phyloP scores from a whole-genome alignment of 2,888 invertebrate genomes.

The Cloeon dipterum region DNA sequence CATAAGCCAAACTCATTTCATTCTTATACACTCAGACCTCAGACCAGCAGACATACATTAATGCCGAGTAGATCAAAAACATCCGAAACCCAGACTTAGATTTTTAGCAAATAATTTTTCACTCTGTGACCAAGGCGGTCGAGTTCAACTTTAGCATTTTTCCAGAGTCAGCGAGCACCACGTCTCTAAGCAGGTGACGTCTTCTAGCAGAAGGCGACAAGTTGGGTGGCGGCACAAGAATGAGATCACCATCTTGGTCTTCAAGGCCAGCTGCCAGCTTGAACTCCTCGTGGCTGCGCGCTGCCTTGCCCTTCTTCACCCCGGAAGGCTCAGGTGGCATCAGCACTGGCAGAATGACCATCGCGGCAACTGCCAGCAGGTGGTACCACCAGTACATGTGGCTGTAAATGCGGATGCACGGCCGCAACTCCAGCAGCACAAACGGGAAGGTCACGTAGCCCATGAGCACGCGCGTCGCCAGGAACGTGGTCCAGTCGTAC shows the following conservation, averaged over 20 bases:
- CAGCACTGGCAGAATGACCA: constrained; percentile 16
- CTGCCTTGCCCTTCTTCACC: neutral
- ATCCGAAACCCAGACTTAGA: no score
- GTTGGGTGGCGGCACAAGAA: neutral
- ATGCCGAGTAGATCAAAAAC: no score
- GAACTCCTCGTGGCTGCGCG: neutral
- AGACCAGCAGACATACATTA: no score
- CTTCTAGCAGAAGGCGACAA: neutral
- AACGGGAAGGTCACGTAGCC: constrained; percentile 84
- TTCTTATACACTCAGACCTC: no score
- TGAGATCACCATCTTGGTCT: neutral
- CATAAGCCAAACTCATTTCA: no score
- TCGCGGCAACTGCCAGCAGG: constrained; percentile 15
- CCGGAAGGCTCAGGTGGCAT: constrained; percentile 8
- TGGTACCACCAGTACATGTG: constrained; percentile 21
- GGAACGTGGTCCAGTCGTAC: constrained; percentile 65
- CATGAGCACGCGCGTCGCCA: constrained; percentile 61
- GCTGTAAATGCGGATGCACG: constrained; percentile 46
- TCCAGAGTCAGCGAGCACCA: neutral
- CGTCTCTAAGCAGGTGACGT: neutral
- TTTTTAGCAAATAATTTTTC: no score
- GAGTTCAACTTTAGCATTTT: neutral
- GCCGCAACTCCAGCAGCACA: constrained; percentile 63
- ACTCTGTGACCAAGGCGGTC: neutral
- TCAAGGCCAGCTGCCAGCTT: neutral